Conservation (phyloP, 2,888 invertebrate genomes). For the Exocentrus adspersus region DNA sequence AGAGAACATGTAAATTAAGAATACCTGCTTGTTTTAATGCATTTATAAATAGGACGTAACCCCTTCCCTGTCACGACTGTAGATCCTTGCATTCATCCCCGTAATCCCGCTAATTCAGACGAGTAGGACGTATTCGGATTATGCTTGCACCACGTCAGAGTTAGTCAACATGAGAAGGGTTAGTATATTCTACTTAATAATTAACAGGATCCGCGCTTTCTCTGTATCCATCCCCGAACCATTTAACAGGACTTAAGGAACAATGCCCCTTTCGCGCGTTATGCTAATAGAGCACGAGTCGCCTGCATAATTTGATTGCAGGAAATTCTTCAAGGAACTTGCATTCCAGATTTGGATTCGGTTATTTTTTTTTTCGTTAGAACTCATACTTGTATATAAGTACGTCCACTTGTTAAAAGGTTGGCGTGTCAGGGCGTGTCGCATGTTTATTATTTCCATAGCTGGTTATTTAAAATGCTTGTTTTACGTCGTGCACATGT, state of each 20-base stretch:
- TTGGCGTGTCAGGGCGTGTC: no score
- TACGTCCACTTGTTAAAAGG: no score
- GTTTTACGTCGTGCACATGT: neutral
- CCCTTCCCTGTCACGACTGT: neutral
- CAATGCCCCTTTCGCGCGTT: constrained; percentile 10
- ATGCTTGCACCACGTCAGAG: constrained; percentile 7
- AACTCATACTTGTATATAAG: no score
- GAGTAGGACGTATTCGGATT: constrained; percentile 13
- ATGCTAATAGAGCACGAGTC: neutral
- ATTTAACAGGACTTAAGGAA: constrained; percentile 21
- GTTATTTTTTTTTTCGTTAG: no score
- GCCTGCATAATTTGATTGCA: constrained; percentile 12
- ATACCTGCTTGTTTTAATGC: no score
- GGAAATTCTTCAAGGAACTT: neutral
- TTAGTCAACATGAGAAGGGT: constrained; percentile 23
- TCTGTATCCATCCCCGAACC: constrained; percentile 17
- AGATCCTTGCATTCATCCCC: neutral
- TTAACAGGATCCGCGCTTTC: constrained; percentile 16
- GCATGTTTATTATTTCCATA: neutral
- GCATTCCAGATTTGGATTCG: neutral
- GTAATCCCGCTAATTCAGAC: constrained; percentile 2
- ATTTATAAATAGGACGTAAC: neutral
- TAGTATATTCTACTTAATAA: constrained; percentile 17
- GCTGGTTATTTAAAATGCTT: neutral
- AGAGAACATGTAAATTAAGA: no score